Evolutionary conservation across 2,113 vertebrate genomes (phyloP).

Genomic region (Parotia lawesii): DNA sequence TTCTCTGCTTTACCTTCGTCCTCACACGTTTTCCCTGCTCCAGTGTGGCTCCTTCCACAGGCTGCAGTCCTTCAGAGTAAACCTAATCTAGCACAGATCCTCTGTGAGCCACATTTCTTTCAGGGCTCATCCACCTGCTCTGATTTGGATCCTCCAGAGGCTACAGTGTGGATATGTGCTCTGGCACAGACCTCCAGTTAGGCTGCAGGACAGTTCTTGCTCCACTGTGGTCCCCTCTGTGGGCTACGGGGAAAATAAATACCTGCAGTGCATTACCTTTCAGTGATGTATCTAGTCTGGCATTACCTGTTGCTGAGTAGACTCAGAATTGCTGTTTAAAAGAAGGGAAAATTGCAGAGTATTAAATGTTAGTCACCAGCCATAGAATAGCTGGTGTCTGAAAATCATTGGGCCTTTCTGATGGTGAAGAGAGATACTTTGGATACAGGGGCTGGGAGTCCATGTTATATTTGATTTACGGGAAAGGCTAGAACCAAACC

Average conservation of each 20-base stretch:
- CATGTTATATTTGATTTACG: not conserved
- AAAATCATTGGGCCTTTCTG: not conserved
- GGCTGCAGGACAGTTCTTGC: not conserved
- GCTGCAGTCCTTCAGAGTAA: not conserved
- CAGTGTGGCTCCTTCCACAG: not conserved
- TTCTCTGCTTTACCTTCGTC: not conserved
- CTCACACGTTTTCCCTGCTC: fast-evolving
- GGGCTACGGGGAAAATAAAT: not conserved
- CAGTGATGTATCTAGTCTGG: not conserved
- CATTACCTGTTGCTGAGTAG: not conserved
- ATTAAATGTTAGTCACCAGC: not conserved
- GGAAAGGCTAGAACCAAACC: not conserved
- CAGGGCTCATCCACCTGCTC: not conserved
- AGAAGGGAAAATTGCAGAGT: not conserved
- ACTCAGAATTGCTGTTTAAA: not conserved
- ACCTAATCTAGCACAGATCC: not conserved
- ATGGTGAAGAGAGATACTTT: not conserved
- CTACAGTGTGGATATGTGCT: not conserved
- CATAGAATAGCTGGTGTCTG: not conserved
- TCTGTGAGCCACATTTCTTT: not conserved
- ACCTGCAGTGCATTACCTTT: not conserved
- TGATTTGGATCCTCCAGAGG: not conserved
- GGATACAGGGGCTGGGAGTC: not conserved
- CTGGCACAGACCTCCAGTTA: not conserved
- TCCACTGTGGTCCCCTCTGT: fast-evolving